Evolutionary conservation across 1,140 invertebrate genomes (phyloP), one percentile per base, ranked within the genome.

Genomic region (Paraescarpia echinospica): DNA sequence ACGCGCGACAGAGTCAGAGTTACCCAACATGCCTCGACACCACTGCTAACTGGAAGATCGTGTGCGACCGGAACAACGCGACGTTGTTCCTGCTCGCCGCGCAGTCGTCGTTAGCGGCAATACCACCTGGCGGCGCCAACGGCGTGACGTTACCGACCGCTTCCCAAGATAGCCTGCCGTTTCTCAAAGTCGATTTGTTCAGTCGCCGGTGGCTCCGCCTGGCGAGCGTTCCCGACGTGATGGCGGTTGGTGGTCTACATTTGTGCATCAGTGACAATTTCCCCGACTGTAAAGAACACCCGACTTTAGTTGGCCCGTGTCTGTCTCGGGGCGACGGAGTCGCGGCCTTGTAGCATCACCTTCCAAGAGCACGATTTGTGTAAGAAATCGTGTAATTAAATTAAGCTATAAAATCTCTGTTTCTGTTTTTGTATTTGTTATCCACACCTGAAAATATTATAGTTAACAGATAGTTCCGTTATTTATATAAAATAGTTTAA

Each of bases 221-320:
- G 12, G 77, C 92, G 4, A 41, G 88, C 41, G 14, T 92, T 14
- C 92, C 92, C 33, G 92, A 90, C n/a, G 31, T n/a, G 4, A 92
- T 92, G 92, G 89, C 77, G 22, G 33, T 31, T 35, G 35, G 35
- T 41, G 89, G 89, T 5, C 34, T 92, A 33, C 89, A 89, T 34
- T 35, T 92, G 89, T 92, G 92, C 34, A 90, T 92, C 27, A 92
- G 88, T 35, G 92, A 92, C 88, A 77, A 77, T 31, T 77, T 27
- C 27, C 22, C 12, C 2, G 59, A 77, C 9, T 6, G 27, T 2
- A 77, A 77, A 77, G 59, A 77, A 77, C 9, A 18, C 18, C 8
- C 14, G 18, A 22, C 59, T 77, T 27, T 31, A 22, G 59, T 31
- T 77, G 59, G 9, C 27, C 59, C 12, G 4, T 77, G 59, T 77